Base-by-base conservation (phyloP, 2,888 invertebrate genomes). In the Hirtodrosophila histrioides region DNA sequence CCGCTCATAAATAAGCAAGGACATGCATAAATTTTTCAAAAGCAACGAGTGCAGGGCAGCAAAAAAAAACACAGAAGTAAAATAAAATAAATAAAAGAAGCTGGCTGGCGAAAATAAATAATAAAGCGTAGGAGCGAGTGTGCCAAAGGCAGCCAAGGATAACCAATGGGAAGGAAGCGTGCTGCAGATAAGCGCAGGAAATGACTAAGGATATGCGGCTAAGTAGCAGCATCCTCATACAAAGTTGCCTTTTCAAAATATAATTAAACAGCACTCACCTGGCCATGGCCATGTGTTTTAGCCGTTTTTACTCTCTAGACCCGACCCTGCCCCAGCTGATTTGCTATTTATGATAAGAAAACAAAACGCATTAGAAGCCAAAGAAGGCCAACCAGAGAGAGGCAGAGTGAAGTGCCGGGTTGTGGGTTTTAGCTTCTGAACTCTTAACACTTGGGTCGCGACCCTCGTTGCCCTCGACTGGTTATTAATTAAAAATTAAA, bases 401-500 rank as follows among this genome's bases (percentile, higher is more conserved):
- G 36, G 27, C 10, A 35, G 37, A 7, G 39, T 10, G 41, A 12
- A 50, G 17, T 17, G 17, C 17, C 17, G 17, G 17, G 17, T 17
- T 17, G 17, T 17, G 46, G 50, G 57, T 41, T 33, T 37, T 44
- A 6, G 29, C 17, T 39, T 10, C 11, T 43, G 31, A 12, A 23
- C 39, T 49, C 39, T 69, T 44, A 61, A 53, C 56, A 50, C 56
- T 66, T 51, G 61, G 76, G 61, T 31, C 75, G 71, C 76, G 76
- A 79, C 75, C 75, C 78, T 69, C 64, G 62, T 69, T 67, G 67
- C 61, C 62, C 81, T 55, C 73, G 79, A 73, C 87, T 87, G 62
- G 76, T 87, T 86, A 88, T 86, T 88, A 86, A 86, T 86, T 86
- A 86, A 86, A 86, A 88, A 88, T 86, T 86, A 87, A 88, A 86